A percentile compares a stretch with the other conserved stretches of the same genome.
phyloP scores from a whole-genome alignment of 2,888 invertebrate species.

The Exephanes ischioxanthus region DNA sequence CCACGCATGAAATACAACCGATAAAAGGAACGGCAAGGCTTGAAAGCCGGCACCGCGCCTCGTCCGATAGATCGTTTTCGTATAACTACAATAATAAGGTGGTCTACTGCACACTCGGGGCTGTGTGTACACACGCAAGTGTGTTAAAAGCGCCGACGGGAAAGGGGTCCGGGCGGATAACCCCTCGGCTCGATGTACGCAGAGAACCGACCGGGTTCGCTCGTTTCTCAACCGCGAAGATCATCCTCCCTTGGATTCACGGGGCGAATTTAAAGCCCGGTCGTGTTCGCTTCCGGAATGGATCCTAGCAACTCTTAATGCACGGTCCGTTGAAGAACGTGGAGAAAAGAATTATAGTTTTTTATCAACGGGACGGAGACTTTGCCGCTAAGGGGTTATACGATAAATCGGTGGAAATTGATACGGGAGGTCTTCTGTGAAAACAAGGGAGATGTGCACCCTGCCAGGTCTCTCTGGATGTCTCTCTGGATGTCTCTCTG shows the following conservation, averaged over 20 bases:
- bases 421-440: neutral
- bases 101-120: constrained; percentile 27
- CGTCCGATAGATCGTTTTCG: constrained; percentile 76
- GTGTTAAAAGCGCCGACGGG: constrained; percentile 77
- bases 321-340: constrained; percentile 28
- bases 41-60: constrained; percentile 71
- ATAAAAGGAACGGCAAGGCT: constrained; percentile 76
- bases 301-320: constrained; percentile 12
- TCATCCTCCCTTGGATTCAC: constrained; percentile 46
- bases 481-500: too few species aligned
- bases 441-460: neutral
- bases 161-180: constrained; percentile 58
- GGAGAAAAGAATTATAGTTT: neutral
- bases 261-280: constrained; percentile 20
- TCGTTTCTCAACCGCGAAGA: constrained; percentile 57
- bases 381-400: neutral
- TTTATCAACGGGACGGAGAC: neutral
- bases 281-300: constrained; percentile 55
- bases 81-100: constrained; percentile 62
- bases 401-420: neutral
- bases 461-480: too few species aligned
- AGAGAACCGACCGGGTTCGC: constrained; percentile 28
- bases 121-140: constrained; percentile 67
- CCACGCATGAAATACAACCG: constrained; percentile 76
- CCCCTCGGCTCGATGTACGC: constrained; percentile 43